phyloP scores from a whole-genome alignment of 2,888 invertebrate genomes.

The Campoplex capitator region DNA sequence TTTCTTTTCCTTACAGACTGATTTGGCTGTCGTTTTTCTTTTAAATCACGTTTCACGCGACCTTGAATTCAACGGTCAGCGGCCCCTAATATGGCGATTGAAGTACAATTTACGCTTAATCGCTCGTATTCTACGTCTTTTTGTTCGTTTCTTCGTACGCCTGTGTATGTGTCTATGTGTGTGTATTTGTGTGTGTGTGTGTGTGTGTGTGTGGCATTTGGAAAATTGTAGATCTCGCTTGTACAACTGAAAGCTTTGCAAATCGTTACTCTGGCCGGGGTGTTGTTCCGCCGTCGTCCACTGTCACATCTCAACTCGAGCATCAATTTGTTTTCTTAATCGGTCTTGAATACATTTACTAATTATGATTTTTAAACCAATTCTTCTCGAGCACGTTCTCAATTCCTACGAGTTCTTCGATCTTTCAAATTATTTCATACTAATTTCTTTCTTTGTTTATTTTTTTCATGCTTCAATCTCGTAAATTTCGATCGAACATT shows the following conservation, averaged over 20 bases:
- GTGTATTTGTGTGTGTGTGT: background rate
- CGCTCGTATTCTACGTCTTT: conserved; percentile 16
- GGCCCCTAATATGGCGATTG: conserved; percentile 76
- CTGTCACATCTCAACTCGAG: conserved; percentile 8
- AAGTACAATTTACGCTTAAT: conserved; percentile 74
- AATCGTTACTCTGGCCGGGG: conserved; percentile 31
- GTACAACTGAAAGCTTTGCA: conserved; percentile 19
- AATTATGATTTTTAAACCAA: background rate
- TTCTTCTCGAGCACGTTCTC: background rate
- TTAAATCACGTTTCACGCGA: conserved; percentile 55
- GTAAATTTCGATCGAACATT: background rate
- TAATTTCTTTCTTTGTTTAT: conserved; percentile 23
- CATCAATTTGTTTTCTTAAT: conserved; percentile 7
- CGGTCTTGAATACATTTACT: background rate
- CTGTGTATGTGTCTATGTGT: background rate
- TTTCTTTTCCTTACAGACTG: conserved; percentile 9
- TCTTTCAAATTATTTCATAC: background rate
- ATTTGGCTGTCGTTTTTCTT: conserved; percentile 40
- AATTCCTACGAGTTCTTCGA: background rate
- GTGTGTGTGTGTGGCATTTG: background rate
- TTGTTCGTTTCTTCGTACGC: background rate
- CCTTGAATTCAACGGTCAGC: conserved; percentile 75
- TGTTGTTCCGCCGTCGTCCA: conserved; percentile 25
- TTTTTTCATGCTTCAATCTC: background rate
- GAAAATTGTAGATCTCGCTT: conserved; percentile 27